These are phyloP conservation scores for Acrobasis suavella DNA, from an alignment of 2,888 invertebrate species.

Conservation along the genomic window DNA sequence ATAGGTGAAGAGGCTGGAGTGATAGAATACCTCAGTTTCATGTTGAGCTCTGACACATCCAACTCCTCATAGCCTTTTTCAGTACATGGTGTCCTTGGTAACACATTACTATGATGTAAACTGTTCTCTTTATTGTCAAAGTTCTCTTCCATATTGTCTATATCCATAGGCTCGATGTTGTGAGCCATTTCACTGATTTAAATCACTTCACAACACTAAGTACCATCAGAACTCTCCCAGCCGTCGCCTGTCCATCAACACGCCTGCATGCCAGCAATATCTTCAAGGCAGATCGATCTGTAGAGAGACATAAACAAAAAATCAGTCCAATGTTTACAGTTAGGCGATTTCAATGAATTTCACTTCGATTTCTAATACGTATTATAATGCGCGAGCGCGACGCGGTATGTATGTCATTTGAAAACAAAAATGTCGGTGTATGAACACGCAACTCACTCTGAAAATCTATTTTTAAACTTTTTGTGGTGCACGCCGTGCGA, in stretches of 20 bases:
- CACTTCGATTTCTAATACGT: constrained; percentile 74
- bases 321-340: constrained; percentile 71
- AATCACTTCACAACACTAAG: constrained; percentile 31
- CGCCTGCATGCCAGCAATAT: constrained; percentile 30
- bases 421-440: constrained; percentile 74
- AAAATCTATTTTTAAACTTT: constrained; percentile 77
- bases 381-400: constrained; percentile 52
- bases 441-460: constrained; percentile 71
- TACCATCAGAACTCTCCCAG: constrained; percentile 20
- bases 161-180: constrained; percentile 68
- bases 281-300: constrained; percentile 46
- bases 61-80: constrained; percentile 74
- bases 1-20: constrained; percentile 71
- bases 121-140: constrained; percentile 75
- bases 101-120: constrained; percentile 63
- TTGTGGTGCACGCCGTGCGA: constrained; percentile 61
- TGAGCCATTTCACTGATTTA: constrained; percentile 58
- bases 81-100: constrained; percentile 53
- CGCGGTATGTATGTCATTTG: constrained; percentile 73
- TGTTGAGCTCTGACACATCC: constrained; percentile 71
- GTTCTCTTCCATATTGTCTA: constrained; percentile 62
- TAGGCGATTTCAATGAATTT: constrained; percentile 65
- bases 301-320: constrained; percentile 50
- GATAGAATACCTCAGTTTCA: constrained; percentile 71
- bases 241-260: constrained; percentile 22